Evolutionary conservation across 2,888 invertebrate species (phyloP).

Genomic region (Pyrrhosoma nymphula): DNA sequence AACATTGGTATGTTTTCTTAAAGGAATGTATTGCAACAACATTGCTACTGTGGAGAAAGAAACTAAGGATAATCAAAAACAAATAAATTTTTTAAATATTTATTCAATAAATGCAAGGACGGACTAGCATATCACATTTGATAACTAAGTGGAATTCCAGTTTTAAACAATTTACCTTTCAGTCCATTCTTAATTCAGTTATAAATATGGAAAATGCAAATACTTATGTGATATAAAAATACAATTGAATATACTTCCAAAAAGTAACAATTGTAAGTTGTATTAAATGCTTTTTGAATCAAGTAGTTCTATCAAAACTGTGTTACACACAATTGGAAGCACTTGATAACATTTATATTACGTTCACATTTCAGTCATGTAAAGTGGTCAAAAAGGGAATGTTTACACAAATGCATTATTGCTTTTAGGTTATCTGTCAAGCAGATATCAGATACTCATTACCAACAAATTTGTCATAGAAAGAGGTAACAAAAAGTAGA

Average conservation of each 20-base stretch:
- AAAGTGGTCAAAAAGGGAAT: neutral
- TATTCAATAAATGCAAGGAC: constrained; percentile 48
- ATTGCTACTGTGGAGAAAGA: too few relatives aligned
- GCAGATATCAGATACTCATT: neutral
- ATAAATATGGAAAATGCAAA: neutral
- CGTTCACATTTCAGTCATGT: neutral
- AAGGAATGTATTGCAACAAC: too few relatives aligned
- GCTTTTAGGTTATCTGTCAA: neutral
- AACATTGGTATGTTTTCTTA: too few relatives aligned
- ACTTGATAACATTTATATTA: neutral
- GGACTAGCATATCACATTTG: constrained; percentile 60
- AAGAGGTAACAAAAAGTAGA: neutral
- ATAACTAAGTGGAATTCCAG: neutral
- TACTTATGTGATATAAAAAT: neutral
- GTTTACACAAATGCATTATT: neutral
- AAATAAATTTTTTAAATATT: neutral
- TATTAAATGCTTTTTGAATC: neutral
- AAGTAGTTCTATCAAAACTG: neutral
- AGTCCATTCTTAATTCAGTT: neutral
- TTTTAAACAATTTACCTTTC: neutral
- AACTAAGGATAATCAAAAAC: neutral
- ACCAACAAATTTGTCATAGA: neutral
- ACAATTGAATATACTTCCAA: neutral
- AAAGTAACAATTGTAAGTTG: neutral
- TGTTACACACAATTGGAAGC: neutral